Evolutionary conservation across 2,113 vertebrate species (phyloP), one percentile per base, ranked within the genome.

Genomic region (Prionailurus viverrinus): DNA sequence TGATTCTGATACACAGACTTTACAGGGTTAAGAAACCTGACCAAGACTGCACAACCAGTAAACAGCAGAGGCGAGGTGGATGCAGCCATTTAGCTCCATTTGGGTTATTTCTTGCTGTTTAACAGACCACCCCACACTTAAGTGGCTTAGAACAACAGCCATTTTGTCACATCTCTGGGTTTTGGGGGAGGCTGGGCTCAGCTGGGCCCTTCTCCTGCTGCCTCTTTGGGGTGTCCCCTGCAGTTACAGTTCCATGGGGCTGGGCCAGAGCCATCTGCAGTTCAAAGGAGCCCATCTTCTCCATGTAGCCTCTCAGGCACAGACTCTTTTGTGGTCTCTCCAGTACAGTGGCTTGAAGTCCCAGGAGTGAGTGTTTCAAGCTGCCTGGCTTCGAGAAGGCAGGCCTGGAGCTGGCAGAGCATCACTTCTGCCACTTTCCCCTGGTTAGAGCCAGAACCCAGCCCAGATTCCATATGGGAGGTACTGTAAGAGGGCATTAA

Each of bases 401-500:
- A 0, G n/a, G 45, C 3, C 41, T 84, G 23, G 48, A 61, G 48
- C 53, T 0, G 13, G 14, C 33, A 78, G 65, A 31, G 0, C 25
- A 27, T 83, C 8, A 31, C 31, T 3, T 14, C 21, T 36, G 31
- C 45, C 27, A 29, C 18, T 7, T 18, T 63, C 68, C 25, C 23
- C 15, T 10, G 33, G 39, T 69, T 29, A 89, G 8, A 15, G 39
- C 84, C 91, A 93, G 79, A 39, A 18, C 14, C 55, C 33, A 51
- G 33, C 5, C 51, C 51, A 11, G 3, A 39, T 69, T n/a, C 45
- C 36, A 15, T 8, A n/a, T 13, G 3, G 19, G 31, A n/a, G 18
- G 78, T 79, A 5, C 19, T 4, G 2, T 1, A 6, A 1, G 0
- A 74, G 21, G 23, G 65, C 0, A 0, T 25, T 48, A 33, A 58